These are phyloP conservation scores for Uloborus diversus DNA, from an alignment of 1,140 invertebrate genomes.

Conservation along the genomic window DNA sequence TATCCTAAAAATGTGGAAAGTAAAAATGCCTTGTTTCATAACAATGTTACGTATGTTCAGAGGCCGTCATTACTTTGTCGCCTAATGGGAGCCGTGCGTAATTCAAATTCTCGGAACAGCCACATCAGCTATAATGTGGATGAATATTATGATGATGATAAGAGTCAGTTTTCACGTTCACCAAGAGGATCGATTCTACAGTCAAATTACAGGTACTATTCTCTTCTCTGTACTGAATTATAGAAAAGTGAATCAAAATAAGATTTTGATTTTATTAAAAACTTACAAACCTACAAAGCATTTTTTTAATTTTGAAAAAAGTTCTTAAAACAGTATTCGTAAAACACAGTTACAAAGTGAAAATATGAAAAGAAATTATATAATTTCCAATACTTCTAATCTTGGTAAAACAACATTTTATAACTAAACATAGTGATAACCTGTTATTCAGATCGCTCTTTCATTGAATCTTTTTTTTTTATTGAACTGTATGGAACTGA, in stretches of 20 bases:
- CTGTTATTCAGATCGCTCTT: too few relatives aligned
- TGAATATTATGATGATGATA: slow-evolving; percentile 39
- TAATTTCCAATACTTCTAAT: too few relatives aligned
- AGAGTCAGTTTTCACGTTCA: slow-evolving; percentile 42
- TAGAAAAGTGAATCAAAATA: too few relatives aligned
- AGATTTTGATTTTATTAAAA: too few relatives aligned
- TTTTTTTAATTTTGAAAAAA: too few relatives aligned
- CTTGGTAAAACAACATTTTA: too few relatives aligned
- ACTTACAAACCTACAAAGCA: too few relatives aligned
- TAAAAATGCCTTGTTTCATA: background rate
- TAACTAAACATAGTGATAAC: too few relatives aligned
- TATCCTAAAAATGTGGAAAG: background rate
- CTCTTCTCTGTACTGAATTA: too few relatives aligned
- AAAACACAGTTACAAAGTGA: background rate
- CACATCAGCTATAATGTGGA: slow-evolving; percentile 27
- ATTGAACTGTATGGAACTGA: too few relatives aligned
- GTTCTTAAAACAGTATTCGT: too few relatives aligned
- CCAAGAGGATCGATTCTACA: slow-evolving; percentile 41
- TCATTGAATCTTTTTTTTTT: too few relatives aligned
- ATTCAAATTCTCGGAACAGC: slow-evolving; percentile 57
- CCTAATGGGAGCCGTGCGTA: slow-evolving; percentile 58
- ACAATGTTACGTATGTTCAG: slow-evolving; percentile 39
- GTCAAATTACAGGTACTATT: slow-evolving; percentile 45
- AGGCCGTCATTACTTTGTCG: slow-evolving; percentile 58
- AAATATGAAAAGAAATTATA: background rate